These are phyloP conservation scores for Calcarius lapponicus DNA, from an alignment of 2,797 vertebrate species.

Conservation along the genomic window DNA sequence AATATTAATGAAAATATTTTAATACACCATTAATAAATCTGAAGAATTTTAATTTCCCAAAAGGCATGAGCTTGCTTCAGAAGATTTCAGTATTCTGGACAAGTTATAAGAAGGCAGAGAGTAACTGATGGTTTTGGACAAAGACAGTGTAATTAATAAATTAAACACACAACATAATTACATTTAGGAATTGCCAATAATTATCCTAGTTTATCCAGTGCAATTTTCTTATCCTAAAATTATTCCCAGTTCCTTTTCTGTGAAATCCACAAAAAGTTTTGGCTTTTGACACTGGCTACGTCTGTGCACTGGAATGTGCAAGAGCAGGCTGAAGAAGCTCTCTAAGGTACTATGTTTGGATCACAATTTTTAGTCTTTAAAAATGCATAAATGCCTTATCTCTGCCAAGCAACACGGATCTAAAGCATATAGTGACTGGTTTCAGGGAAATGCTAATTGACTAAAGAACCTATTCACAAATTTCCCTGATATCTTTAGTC, in stretches of 20 bases:
- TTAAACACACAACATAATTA: not conserved
- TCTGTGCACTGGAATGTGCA: not conserved
- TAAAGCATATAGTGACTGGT: not conserved
- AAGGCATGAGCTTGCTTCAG: not conserved
- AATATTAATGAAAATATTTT: not conserved
- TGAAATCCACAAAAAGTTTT: not conserved
- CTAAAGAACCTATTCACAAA: not conserved
- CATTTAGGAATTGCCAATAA: not conserved
- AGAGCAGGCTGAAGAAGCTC: not conserved
- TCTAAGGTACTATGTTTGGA: not conserved
- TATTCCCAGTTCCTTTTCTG: not conserved
- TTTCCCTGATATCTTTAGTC: not conserved
- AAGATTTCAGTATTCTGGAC: not conserved
- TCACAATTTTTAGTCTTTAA: not conserved
- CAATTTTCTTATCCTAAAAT: not conserved
- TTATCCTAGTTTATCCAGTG: not conserved
- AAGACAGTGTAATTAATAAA: not conserved
- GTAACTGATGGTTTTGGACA: not conserved
- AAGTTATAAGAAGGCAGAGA: not conserved
- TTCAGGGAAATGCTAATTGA: not conserved
- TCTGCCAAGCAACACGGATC: not conserved
- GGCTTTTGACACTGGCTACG: not conserved
- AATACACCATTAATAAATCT: not conserved
- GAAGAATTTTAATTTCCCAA: constrained; percentile 9
- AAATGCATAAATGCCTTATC: not conserved